Base-by-base conservation (phyloP, 2,888 invertebrate genomes). In the Tachina lurida region DNA sequence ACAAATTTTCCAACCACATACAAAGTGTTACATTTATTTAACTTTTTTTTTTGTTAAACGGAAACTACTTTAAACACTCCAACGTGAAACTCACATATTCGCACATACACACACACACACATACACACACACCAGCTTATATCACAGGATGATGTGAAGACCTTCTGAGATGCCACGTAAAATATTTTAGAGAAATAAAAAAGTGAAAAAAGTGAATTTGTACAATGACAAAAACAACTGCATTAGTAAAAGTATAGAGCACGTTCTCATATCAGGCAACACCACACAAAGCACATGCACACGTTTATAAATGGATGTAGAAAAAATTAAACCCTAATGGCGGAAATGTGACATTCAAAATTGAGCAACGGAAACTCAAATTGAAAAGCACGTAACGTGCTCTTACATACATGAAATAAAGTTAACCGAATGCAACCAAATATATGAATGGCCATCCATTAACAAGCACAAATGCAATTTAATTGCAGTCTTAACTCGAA, bases 261-360 rank as follows among this genome's bases (percentile, higher is more conserved):
- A 82, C 76, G 49, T 76, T 63, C 43, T 62, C 41, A 43, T 54
- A 75, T 13, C 43, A 31, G 9, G 13, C 60, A n/a, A 60, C 13
- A 62, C 45, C 41, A 52, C 56, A 73, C 10, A 17, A 19, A 19
- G 5, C 9, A 22, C 56, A 22, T 43, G 17, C 15, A 31, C 39
- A 56, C 47, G 39, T 78, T 49, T 17, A 67, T 39, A 63, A 31
- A 58, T 17, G 13, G 43, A 31, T 60, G 31, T 56, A 58, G 41
- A 70, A 76, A 63, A 76, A 82, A 82, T 71, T 58, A 63, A 63
- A 76, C 58, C 63, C 63, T 76, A 71, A 76, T 82, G 71, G 76
- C 82, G 76, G 82, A 76, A 76, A 82, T 82, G 82, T 82, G 76
- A 76, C 83, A 83, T 83, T 83, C 77, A 71, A 71, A 77, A 77